Base-by-base conservation (phyloP, 2,113 vertebrate species). In the Pterocles gutturalis region DNA sequence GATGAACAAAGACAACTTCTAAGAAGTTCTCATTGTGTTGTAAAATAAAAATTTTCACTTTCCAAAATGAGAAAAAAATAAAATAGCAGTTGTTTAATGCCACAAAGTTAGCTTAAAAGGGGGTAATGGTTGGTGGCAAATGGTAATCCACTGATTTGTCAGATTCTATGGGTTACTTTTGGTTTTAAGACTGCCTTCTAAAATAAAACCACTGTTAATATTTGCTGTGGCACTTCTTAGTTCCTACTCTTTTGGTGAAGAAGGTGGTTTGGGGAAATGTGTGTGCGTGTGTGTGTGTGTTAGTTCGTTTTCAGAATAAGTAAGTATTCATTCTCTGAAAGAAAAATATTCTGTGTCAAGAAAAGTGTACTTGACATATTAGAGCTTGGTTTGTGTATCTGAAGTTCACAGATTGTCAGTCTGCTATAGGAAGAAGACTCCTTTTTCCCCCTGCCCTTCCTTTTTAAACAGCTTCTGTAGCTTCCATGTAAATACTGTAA, bases 281-380 rank as follows among this genome's bases (percentile, higher is more conserved):
- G 20, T 57, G 13, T 3, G 20, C 53, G 11, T 48, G 8, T 57
- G 13, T 3, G 20, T 57, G 11, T 48, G 8, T 54, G 2, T 55
- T 41, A 5, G 24, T 53, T 7, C 58, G 4, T 77, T 87, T 84
- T 82, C 17, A 49, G 54, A 73, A 57, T 26, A 19, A 29, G 0
- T n/a, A 51, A 28, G 9, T 38, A 17, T 58, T 62, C 3, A n/a
- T 89, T 83, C 49, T 80, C 33, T 29, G 38, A 79, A 91, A 51
- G 71, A 0, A 61, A 45, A 88, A 17, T 51, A 53, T 2, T 82
- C 36, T 48, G 7, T 43, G 26, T 2, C 48, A 88, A 51, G 48
- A 38, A 43, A 36, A 48, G 7, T 45, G 10, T n/a, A 3, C 17
- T 43, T 79, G n/a, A 21, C 0, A 1, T 25, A 21, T 0, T 0